phyloP scores from a whole-genome alignment of 1,140 invertebrate species.

The Aphelenchoides fujianensis region DNA sequence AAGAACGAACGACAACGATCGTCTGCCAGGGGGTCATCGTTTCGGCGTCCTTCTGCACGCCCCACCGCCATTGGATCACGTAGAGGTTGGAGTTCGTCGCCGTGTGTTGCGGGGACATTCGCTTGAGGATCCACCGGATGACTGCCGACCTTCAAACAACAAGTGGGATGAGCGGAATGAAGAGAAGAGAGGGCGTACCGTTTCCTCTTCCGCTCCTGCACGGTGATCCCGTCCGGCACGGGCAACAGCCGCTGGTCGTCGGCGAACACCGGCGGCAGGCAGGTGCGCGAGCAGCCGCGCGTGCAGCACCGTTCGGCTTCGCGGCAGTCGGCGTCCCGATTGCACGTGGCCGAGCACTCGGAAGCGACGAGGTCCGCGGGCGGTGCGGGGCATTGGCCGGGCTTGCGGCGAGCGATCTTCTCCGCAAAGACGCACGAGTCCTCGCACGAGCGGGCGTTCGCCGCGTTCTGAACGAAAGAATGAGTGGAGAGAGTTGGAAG shows the following conservation, averaged over 20 bases:
- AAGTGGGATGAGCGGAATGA: constrained; percentile 21
- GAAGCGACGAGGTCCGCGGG: constrained; percentile 1
- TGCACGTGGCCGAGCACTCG: constrained; percentile 54
- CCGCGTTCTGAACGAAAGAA: too few relatives aligned
- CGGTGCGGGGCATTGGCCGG: constrained; percentile 44
- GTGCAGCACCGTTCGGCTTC: constrained; percentile 43
- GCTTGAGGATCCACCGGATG: constrained; percentile 53
- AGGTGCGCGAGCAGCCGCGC: constrained; percentile 43
- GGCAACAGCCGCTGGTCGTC: constrained; percentile 47
- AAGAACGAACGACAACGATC: constrained; percentile 42
- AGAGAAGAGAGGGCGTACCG: constrained; percentile 32
- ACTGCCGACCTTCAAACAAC: constrained; percentile 43
- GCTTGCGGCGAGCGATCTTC: constrained; percentile 41
- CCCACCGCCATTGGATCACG: constrained; percentile 58
- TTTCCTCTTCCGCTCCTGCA: constrained; percentile 54
- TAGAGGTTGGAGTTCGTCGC: constrained; percentile 53
- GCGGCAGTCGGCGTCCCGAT: constrained; percentile 50
- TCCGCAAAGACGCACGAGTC: constrained; percentile 52
- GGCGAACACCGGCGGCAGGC: constrained; percentile 32
- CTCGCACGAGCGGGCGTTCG: constrained; percentile 38
- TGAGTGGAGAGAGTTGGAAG: constrained; percentile 9
- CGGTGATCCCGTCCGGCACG: constrained; percentile 46
- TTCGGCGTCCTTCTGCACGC: constrained; percentile 39
- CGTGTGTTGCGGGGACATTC: constrained; percentile 44
- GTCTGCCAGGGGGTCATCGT: constrained; percentile 60